These are phyloP conservation scores for Poliocrania exsul DNA, from an alignment of 2,797 vertebrate genomes.

Conservation along the genomic window DNA sequence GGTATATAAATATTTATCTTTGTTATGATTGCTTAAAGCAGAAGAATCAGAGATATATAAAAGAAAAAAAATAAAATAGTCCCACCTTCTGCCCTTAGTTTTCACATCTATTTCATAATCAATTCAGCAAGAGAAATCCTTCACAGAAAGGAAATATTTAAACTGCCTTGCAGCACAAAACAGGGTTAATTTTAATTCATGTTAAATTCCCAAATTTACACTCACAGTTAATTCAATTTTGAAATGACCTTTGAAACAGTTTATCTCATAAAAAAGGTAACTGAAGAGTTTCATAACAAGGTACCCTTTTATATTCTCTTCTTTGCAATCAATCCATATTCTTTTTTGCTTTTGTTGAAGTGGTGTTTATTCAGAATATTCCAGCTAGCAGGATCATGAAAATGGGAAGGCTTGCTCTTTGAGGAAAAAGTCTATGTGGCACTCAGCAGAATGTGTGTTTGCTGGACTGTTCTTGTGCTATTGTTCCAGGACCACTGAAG, in stretches of 20 bases:
- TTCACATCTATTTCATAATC: slow-evolving; percentile 2
- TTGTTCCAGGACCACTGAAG: background rate
- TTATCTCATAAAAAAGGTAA: background rate
- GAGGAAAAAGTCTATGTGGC: background rate
- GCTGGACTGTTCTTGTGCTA: background rate
- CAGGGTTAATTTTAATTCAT: background rate
- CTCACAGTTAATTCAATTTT: background rate
- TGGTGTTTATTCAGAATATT: background rate
- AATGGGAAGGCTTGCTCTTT: background rate
- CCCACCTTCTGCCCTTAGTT: slow-evolving; percentile 4
- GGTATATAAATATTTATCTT: slow-evolving; percentile 49
- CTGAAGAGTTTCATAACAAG: background rate
- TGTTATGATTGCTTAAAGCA: slow-evolving; percentile 20
- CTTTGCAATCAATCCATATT: background rate
- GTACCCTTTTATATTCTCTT: background rate
- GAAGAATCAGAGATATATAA: slow-evolving; percentile 7
- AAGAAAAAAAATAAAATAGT: background rate
- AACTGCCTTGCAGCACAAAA: background rate
- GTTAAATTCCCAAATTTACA: background rate
- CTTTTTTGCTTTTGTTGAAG: background rate
- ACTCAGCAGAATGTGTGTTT: background rate
- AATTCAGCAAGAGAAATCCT: background rate
- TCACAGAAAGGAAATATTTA: background rate
- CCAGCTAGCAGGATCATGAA: background rate
- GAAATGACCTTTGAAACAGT: background rate